phyloP scores from a whole-genome alignment of 1,140 invertebrate genomes.

The Philotrypesis tridentata region DNA sequence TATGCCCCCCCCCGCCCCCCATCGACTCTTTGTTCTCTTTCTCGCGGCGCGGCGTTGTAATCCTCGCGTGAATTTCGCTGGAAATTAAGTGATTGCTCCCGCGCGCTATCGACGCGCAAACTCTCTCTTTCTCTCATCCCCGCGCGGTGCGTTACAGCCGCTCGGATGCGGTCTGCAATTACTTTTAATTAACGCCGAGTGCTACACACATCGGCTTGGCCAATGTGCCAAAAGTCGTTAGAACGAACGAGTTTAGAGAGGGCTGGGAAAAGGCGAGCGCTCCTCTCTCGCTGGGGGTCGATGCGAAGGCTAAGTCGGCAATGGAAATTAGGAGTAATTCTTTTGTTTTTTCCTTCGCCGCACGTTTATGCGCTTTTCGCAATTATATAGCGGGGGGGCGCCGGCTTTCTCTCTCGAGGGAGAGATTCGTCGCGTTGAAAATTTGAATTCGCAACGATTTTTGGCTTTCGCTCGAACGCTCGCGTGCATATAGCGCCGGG shows the following conservation, averaged over 20 bases:
- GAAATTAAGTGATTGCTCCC: slow-evolving; percentile 60
- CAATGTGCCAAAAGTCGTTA: slow-evolving; percentile 29
- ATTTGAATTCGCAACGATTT: too few relatives aligned
- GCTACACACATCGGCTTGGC: not conserved
- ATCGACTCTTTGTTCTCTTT: not conserved
- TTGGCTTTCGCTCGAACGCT: too few relatives aligned
- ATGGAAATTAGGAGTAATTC: not conserved
- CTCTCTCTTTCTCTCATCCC: too few relatives aligned
- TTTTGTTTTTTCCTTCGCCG: not conserved
- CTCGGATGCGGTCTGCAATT: slow-evolving; percentile 56
- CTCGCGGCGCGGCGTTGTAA: not conserved
- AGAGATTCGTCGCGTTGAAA: too few relatives aligned
- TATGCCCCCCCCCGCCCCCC: too few relatives aligned
- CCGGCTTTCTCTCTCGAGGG: too few relatives aligned
- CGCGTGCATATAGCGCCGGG: too few relatives aligned
- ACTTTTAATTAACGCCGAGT: slow-evolving; percentile 60
- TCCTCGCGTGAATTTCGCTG: slow-evolving; percentile 12
- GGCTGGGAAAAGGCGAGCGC: too few relatives aligned
- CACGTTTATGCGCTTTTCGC: too few relatives aligned
- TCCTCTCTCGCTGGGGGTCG: too few relatives aligned
- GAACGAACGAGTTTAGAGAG: not conserved
- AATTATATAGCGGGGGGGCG: too few relatives aligned
- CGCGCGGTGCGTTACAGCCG: slow-evolving; percentile 24
- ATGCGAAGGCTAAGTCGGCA: too few relatives aligned
- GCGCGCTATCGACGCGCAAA: slow-evolving; percentile 42